Evolutionary conservation across 2,888 invertebrate genomes (phyloP), one percentile per base, ranked within the genome.

Genomic region (Lasius platythorax): DNA sequence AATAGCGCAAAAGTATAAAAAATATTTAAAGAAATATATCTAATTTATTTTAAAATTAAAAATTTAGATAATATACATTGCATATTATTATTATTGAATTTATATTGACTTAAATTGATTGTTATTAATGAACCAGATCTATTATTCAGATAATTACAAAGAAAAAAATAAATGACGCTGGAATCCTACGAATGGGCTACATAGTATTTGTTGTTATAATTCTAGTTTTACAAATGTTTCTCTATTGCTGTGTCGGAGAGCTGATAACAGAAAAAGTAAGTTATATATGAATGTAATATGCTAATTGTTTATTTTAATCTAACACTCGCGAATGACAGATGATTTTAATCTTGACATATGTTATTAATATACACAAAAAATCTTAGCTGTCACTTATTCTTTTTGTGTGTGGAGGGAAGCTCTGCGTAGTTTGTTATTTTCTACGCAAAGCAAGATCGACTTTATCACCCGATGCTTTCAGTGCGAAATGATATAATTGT

Each of bases 171-270:
- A 58, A 12, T 58, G 12, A 58, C 12, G 23, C 28, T 4, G 12
- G 28, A 5, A 5, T 66, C 2, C 12, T 23, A 37, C 66, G 23
- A 66, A 12, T 40, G 40, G 9, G 66, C 40, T 40, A n/a, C 2
- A n/a, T n/a, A 23, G 3, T 40, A 9, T n/a, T n/a, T 5, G 66
- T 11, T 37, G 23, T 66, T n/a, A 2, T 66, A 40, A 66, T n/a
- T 40, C 37, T 66, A 12, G 23, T 66, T 9, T 5, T 23, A 12
- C 40, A 66, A 5, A 66, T 40, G 37, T 40, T 66, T 23, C 40
- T 66, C 12, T 66, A 66, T n/a, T 66, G 66, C 9, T 37, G 5
- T 40, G 66, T 40, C 11, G 66, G 66, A 40, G 66, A 66, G 5
- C 37, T 66, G n/a, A 12, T 66, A 37, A 40, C 23, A n/a, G 40